phyloP scores from a whole-genome alignment of 1,140 invertebrate genomes.

The Diplogasteroides magnus region DNA sequence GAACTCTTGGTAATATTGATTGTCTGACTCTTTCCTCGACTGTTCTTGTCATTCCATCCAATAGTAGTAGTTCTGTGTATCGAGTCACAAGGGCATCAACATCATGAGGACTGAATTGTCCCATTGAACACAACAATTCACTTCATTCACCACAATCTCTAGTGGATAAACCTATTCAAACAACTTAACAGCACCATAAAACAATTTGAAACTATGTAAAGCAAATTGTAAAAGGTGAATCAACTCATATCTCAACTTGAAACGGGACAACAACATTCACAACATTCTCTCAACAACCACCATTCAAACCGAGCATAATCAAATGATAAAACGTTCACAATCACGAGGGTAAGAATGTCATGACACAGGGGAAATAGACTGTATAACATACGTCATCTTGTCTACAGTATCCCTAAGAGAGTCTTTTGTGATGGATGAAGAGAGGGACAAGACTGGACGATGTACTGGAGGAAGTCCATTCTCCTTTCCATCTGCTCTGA shows the following conservation, averaged over 20 bases:
- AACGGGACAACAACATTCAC: too few relatives aligned
- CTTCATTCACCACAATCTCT: too few relatives aligned
- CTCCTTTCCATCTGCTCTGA: neutral
- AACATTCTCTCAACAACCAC: neutral
- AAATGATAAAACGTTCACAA: too few relatives aligned
- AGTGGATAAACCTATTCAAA: too few relatives aligned
- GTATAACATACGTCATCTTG: neutral
- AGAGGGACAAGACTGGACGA: neutral
- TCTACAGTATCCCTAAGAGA: neutral
- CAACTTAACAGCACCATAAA: too few relatives aligned
- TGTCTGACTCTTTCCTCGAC: neutral
- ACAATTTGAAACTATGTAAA: too few relatives aligned
- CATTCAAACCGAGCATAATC: neutral
- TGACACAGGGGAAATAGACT: neutral
- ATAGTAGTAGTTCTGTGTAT: neutral
- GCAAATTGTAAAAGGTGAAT: too few relatives aligned
- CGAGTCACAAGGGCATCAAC: neutral
- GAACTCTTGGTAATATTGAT: neutral
- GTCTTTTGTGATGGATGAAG: neutral
- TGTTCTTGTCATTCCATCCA: neutral
- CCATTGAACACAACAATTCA: too few relatives aligned
- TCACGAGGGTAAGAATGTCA: too few relatives aligned
- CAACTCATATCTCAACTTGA: too few relatives aligned
- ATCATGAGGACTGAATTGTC: neutral
- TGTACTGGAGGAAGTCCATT: neutral